phyloP scores from a whole-genome alignment of 2,113 vertebrate species.

The human region DNA sequence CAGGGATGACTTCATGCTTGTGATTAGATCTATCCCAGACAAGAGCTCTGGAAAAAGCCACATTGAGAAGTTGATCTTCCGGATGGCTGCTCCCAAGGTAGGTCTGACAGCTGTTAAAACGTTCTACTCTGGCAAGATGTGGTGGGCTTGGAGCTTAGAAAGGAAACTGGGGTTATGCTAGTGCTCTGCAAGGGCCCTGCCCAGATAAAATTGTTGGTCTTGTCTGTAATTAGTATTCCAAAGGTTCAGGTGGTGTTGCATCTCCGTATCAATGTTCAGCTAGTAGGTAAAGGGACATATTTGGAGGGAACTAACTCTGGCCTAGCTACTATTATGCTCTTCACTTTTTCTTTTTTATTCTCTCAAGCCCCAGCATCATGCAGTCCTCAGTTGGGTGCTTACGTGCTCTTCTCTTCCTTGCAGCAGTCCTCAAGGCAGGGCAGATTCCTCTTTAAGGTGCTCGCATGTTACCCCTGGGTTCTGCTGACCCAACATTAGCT shows the following conservation, averaged over 20 bases:
- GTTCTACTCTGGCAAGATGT: not conserved
- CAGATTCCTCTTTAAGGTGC: not conserved
- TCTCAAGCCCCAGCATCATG: not conserved
- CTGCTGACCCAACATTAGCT: not conserved
- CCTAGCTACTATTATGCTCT: no score
- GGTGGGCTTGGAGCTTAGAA: not conserved
- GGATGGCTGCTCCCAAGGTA: conserved; percentile 94
- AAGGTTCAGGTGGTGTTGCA: not conserved
- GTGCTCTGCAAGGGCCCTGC: not conserved
- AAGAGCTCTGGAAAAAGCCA: conserved; percentile 86
- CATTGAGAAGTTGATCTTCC: conserved; percentile 92
- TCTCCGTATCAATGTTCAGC: not conserved
- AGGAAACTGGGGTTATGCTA: not conserved
- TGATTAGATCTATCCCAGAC: conserved; percentile 85
- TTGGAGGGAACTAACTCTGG: not conserved
- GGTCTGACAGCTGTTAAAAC: conserved; percentile 60
- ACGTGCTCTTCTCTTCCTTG: not conserved
- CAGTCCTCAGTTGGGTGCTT: not conserved
- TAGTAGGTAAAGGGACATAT: not conserved
- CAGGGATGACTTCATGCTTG: conserved; percentile 96
- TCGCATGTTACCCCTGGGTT: not conserved
- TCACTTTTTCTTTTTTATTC: not conserved
- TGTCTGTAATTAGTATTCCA: not conserved
- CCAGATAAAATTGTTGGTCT: not conserved
- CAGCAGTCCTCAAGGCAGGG: not conserved